Percentiles rank a stretch among this genome's conserved stretches.
phyloP scores from a whole-genome alignment of 2,113 vertebrate genomes.

The Naja naja region DNA sequence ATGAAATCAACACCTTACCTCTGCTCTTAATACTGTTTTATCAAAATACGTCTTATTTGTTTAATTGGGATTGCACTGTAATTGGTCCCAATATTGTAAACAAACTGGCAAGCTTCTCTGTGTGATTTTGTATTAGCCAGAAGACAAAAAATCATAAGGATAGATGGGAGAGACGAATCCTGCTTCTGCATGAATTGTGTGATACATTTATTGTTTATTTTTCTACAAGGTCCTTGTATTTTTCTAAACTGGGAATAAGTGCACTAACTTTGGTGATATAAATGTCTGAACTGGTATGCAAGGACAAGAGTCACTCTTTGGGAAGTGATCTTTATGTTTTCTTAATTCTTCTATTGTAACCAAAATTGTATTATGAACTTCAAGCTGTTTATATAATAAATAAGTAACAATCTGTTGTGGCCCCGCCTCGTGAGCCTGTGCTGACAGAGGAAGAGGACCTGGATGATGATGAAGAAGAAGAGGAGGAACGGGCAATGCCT shows the following conservation, averaged over 20 bases:
- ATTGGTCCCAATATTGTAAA: neutral
- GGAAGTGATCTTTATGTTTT: neutral
- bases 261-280: neutral
- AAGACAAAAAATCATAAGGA: neutral
- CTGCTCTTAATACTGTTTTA: neutral
- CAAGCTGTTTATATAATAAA: neutral
- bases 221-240: neutral
- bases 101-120: neutral
- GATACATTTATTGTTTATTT: neutral
- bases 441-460: too few species aligned
- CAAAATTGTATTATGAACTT: neutral
- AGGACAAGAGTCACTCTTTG: neutral
- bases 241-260: neutral
- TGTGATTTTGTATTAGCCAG: neutral
- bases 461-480: too few species aligned
- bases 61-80: neutral
- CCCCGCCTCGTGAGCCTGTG: too few species aligned
- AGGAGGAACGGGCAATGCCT: too few species aligned
- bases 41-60: neutral
- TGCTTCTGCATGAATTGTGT: neutral
- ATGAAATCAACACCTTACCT: neutral
- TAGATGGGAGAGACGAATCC: neutral
- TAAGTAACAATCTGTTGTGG: neutral
- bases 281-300: neutral
- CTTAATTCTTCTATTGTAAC: neutral